A percentile compares a stretch with the other conserved stretches of the same genome.
phyloP scores from a whole-genome alignment of 2,888 invertebrate genomes.

The Saturnia japonica region DNA sequence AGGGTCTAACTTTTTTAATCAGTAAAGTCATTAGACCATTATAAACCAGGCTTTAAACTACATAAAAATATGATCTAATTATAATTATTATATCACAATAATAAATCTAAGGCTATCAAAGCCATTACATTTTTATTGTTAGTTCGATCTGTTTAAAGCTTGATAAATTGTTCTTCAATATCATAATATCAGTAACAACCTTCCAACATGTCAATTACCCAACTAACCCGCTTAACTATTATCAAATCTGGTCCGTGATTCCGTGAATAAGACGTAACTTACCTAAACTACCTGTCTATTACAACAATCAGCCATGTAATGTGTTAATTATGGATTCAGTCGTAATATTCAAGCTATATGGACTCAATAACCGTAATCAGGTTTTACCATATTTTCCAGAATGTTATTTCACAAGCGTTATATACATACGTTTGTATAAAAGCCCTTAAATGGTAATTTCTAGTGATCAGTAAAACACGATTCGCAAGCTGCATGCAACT shows the following conservation, averaged over 20 bases:
- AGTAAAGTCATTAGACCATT: too few relatives aligned
- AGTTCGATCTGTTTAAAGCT: background rate
- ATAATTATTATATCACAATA: too few relatives aligned
- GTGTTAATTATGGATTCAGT: constrained; percentile 14
- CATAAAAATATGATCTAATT: too few relatives aligned
- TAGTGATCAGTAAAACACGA: too few relatives aligned
- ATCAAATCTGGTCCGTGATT: background rate
- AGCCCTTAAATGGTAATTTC: too few relatives aligned
- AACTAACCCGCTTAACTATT: background rate
- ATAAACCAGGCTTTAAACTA: too few relatives aligned
- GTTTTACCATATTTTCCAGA: constrained; percentile 4
- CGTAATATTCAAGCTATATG: constrained; percentile 1
- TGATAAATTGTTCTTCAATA: background rate
- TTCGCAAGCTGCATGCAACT: too few relatives aligned
- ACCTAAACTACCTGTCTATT: constrained; percentile 7
- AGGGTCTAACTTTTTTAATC: too few relatives aligned
- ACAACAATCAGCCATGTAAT: constrained; percentile 3
- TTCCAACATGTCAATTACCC: background rate
- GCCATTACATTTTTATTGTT: background rate
- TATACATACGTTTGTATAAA: background rate
- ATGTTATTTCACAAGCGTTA: background rate
- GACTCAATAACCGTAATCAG: constrained; percentile 12
- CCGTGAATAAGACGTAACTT: constrained; percentile 3
- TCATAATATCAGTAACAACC: too few relatives aligned
- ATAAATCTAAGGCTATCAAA: background rate